A percentile compares a stretch with the other conserved stretches of the same genome.
phyloP scores from a whole-genome alignment of 2,113 vertebrate species.

The Pelobates fuscus region DNA sequence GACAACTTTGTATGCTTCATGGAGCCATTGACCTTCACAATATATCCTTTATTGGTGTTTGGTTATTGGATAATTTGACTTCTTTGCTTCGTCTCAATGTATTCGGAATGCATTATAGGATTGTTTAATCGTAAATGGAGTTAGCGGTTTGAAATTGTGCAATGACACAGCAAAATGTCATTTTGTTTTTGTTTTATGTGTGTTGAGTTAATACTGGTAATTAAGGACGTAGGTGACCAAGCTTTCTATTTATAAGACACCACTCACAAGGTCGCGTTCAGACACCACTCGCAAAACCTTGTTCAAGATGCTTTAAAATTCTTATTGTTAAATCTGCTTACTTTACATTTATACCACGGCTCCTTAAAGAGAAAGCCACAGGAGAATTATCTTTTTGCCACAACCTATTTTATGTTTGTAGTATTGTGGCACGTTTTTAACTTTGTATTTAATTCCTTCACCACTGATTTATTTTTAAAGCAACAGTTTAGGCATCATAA shows the following conservation, averaged over 20 bases:
- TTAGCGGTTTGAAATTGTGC: not conserved
- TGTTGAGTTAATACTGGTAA: not conserved
- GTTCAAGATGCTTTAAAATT: too few relatives aligned
- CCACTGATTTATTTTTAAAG: too few relatives aligned
- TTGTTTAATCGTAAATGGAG: not conserved
- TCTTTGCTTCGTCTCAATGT: not conserved
- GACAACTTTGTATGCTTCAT: not conserved
- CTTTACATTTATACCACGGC: too few relatives aligned
- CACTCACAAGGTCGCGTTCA: not conserved
- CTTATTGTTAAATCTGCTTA: too few relatives aligned
- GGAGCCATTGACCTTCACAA: constrained; percentile 5
- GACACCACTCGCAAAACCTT: too few relatives aligned
- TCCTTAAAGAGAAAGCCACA: too few relatives aligned
- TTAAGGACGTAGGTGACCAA: not conserved
- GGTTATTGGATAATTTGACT: too few relatives aligned
- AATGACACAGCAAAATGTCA: not conserved
- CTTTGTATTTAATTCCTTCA: too few relatives aligned
- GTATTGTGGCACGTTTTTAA: too few relatives aligned
- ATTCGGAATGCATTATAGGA: constrained; percentile 5
- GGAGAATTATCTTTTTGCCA: too few relatives aligned
- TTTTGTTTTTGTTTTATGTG: not conserved
- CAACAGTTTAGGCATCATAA: too few relatives aligned
- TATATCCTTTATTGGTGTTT: not conserved
- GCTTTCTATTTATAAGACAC: not conserved
- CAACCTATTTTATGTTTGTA: too few relatives aligned